phyloP scores from a whole-genome alignment of 2,888 invertebrate genomes.

The Cephalotes varians region DNA sequence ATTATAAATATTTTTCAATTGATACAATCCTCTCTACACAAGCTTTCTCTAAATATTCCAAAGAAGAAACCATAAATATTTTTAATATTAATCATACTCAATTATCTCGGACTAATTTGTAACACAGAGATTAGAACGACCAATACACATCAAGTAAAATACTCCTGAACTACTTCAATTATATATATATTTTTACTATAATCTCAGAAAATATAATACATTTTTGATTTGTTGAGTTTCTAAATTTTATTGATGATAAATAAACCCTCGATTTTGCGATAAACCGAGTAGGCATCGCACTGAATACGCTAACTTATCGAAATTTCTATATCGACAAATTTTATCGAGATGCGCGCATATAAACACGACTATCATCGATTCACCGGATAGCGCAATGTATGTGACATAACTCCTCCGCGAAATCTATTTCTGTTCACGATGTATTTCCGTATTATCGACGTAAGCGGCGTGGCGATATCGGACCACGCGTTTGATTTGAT shows the following conservation, averaged over 20 bases:
- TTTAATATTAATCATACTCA: not conserved
- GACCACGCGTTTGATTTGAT: conserved; percentile 36
- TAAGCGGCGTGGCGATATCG: conserved; percentile 22
- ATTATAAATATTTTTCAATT: not conserved
- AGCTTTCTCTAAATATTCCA: conserved; percentile 10
- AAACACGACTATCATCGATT: conserved; percentile 10
- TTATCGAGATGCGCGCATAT: not conserved
- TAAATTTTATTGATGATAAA: conserved; percentile 8
- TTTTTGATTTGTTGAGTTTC: not conserved
- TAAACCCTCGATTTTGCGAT: not conserved
- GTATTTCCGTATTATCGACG: conserved; percentile 50
- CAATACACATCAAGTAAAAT: not conserved
- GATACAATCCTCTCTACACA: not conserved
- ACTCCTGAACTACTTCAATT: too few species aligned
- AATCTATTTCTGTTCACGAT: conserved; percentile 45
- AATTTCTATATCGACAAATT: not conserved
- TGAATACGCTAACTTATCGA: not conserved
- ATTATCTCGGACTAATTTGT: not conserved
- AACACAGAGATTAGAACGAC: not conserved
- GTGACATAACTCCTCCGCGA: conserved; percentile 43
- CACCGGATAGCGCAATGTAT: conserved; percentile 8
- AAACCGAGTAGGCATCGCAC: not conserved
- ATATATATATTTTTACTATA: not conserved
- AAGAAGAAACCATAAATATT: not conserved
- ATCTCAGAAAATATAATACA: not conserved